Evolutionary conservation across 2,113 vertebrate genomes (phyloP).

Genomic region (Bucco capensis): DNA sequence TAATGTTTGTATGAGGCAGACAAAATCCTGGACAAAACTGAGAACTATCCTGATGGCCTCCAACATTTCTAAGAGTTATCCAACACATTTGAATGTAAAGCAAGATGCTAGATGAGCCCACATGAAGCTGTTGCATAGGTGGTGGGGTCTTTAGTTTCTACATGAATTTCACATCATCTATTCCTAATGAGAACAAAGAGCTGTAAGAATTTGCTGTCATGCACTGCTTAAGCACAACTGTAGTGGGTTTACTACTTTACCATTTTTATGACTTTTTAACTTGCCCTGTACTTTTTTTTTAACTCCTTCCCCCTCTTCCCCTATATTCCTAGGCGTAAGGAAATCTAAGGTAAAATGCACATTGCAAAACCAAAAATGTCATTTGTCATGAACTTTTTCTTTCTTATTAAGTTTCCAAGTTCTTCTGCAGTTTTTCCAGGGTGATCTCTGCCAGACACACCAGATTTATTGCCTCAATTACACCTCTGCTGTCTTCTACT

Average conservation of each 20-base stretch:
- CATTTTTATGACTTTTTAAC: background rate
- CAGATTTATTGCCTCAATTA: constrained; percentile 93
- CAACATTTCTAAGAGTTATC: background rate
- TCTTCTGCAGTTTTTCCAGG: constrained; percentile 76
- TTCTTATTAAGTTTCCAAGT: background rate
- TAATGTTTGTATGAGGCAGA: background rate
- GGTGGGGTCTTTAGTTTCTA: background rate
- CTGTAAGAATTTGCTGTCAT: background rate
- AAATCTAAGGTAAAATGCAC: background rate
- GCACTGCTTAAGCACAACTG: background rate
- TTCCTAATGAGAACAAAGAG: background rate
- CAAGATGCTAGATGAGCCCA: background rate
- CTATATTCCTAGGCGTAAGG: background rate
- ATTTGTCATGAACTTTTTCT: background rate
- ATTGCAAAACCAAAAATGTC: background rate
- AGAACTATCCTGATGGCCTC: background rate
- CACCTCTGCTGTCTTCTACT: constrained; percentile 83
- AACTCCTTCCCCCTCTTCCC: no score
- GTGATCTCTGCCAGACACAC: constrained; percentile 84
- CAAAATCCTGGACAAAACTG: background rate
- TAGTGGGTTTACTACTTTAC: background rate
- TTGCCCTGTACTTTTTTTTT: background rate
- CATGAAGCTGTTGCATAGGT: background rate
- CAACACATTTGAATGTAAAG: no score
- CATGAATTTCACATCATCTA: background rate